Percentiles rank a stretch among this genome's conserved stretches.
Conservation (phyloP, 2,113 vertebrate species). For the Brienomyrus brachyistius region DNA sequence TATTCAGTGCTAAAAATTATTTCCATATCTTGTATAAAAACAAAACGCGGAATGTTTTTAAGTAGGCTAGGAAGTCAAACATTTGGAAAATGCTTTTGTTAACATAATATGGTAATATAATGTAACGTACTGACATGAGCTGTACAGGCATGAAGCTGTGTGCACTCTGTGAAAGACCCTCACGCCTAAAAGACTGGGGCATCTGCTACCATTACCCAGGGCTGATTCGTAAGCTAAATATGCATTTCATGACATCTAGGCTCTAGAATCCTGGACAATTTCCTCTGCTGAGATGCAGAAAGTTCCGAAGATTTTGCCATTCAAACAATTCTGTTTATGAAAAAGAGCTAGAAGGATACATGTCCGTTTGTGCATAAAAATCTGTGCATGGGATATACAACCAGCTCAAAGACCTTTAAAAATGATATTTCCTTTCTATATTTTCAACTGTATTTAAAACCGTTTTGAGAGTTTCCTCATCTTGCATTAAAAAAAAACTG, state of each 20-base stretch:
- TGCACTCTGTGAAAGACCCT: background rate
- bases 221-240: background rate
- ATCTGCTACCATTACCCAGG: background rate
- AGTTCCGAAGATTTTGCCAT: background rate
- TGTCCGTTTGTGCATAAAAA: background rate
- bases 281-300: background rate
- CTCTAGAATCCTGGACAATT: background rate
- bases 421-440: background rate
- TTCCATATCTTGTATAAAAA: constrained; percentile 2
- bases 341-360: background rate
- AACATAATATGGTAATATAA: background rate
- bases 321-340: background rate
- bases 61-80: background rate
- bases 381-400: background rate
- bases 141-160: background rate
- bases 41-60: background rate
- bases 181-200: background rate
- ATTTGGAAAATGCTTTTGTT: background rate
- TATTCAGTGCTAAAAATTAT: background rate
- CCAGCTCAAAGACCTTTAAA: background rate
- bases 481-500: background rate
- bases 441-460: background rate
- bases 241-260: background rate
- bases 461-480: background rate
- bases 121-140: background rate